These are phyloP conservation scores for Eupithecia tripunctaria DNA, from an alignment of 2,888 invertebrate genomes.

Conservation along the genomic window DNA sequence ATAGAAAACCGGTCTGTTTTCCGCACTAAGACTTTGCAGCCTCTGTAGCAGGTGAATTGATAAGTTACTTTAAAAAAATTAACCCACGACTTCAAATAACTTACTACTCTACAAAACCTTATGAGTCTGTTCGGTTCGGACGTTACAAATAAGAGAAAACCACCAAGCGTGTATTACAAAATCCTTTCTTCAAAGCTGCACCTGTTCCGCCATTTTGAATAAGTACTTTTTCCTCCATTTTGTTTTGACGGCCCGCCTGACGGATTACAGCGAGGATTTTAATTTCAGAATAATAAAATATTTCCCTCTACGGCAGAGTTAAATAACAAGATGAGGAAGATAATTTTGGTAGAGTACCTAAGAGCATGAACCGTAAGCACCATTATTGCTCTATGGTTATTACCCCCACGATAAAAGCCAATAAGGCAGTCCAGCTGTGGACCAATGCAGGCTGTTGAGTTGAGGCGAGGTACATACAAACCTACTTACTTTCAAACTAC, in stretches of 20 bases:
- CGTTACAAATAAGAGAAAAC: conserved; percentile 23
- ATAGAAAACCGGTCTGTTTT: no score
- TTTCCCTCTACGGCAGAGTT: conserved; percentile 52
- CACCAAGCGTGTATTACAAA: conserved; percentile 48
- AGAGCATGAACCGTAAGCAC: conserved; percentile 5
- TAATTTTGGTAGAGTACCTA: background rate
- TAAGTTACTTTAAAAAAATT: no score
- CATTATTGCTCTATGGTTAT: no score
- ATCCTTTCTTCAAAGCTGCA: conserved; percentile 60
- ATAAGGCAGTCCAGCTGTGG: no score
- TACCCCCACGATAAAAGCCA: no score
- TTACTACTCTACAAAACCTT: background rate
- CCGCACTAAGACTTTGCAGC: no score
- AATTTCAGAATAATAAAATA: conserved; percentile 74
- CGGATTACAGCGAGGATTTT: conserved; percentile 73
- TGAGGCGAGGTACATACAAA: no score
- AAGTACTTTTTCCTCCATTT: conserved; percentile 57
- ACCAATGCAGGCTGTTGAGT: no score
- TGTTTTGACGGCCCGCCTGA: conserved; percentile 65
- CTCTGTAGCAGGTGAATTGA: no score
- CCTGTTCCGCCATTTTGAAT: conserved; percentile 69
- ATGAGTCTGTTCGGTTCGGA: background rate
- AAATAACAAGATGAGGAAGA: background rate
- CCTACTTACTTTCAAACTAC: no score
- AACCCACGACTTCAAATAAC: background rate